A percentile compares a stretch with the other conserved stretches of the same genome.
These are phyloP conservation scores for Campopleginae sp. DNA, from an alignment of 2,888 invertebrate species.

Conservation along the genomic window DNA sequence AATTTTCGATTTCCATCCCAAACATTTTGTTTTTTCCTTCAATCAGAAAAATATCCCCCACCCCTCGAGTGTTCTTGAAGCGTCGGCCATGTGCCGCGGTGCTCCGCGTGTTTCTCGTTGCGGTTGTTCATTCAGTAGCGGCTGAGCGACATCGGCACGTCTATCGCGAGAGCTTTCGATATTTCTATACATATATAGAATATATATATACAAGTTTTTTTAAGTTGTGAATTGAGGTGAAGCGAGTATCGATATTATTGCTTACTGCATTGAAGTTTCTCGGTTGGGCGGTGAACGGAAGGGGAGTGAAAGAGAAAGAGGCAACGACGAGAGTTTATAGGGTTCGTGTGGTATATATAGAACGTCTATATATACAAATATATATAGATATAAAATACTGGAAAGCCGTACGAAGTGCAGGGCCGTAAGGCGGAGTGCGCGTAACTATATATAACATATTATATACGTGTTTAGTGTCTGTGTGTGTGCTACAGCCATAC, in stretches of 20 bases:
- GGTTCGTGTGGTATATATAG: slow-evolving; percentile 44
- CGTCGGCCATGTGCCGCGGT: slow-evolving; percentile 78
- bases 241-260: slow-evolving; percentile 26
- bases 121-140: slow-evolving; percentile 67
- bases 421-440: slow-evolving; percentile 60
- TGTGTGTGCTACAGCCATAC: slow-evolving; percentile 1
- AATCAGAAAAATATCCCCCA: slow-evolving; percentile 20
- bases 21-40: slow-evolving; percentile 7
- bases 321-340: slow-evolving; percentile 36
- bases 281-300: slow-evolving; percentile 29
- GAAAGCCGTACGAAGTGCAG: slow-evolving; percentile 50
- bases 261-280: slow-evolving; percentile 52
- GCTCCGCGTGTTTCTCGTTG: slow-evolving; percentile 75
- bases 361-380: slow-evolving; percentile 19
- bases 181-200: slow-evolving; percentile 8
- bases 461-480: slow-evolving; percentile 6
- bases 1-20: not conserved
- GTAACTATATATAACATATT: slow-evolving; percentile 12
- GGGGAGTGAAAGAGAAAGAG: slow-evolving; percentile 46
- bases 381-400: slow-evolving; percentile 35
- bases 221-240: slow-evolving; percentile 30
- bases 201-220: slow-evolving; percentile 16
- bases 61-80: slow-evolving; percentile 20
- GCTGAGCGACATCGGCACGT: slow-evolving; percentile 49
- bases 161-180: slow-evolving; percentile 30